A percentile compares a stretch with the other conserved stretches of the same genome.
phyloP scores from a whole-genome alignment of 1,140 invertebrate species.

The Leptinotarsa lineolata region DNA sequence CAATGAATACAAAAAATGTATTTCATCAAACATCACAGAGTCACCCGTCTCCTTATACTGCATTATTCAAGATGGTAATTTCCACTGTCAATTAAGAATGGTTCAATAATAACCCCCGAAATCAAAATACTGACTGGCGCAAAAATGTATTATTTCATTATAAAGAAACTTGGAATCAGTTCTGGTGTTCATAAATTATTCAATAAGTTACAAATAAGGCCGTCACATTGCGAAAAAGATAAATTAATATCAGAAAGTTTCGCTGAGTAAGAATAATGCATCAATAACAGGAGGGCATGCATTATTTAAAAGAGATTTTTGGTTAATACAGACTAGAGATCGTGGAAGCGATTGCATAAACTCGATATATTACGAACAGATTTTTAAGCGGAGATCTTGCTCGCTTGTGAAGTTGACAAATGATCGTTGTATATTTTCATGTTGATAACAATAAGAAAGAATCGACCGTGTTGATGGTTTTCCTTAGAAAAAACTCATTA shows the following conservation, averaged over 20 bases:
- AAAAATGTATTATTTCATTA: slow-evolving; percentile 22
- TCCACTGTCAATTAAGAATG: slow-evolving; percentile 16
- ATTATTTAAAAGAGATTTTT: slow-evolving; percentile 2
- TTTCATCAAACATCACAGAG: no score
- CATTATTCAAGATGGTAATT: not conserved
- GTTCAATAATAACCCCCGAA: not conserved
- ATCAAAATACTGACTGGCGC: not conserved
- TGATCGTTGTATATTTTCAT: not conserved
- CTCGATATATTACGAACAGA: not conserved
- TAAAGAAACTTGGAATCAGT: slow-evolving; percentile 22
- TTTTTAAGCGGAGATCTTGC: not conserved
- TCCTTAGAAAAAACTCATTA: no score
- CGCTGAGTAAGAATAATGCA: slow-evolving; percentile 14
- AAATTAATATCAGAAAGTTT: slow-evolving; percentile 21
- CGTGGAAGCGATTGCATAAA: not conserved
- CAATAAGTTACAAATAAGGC: slow-evolving; percentile 21
- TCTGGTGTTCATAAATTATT: slow-evolving; percentile 19
- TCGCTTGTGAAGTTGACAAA: not conserved
- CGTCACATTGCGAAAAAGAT: slow-evolving; percentile 16
- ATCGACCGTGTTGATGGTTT: not conserved
- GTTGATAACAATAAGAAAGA: not conserved
- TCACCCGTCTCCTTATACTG: no score
- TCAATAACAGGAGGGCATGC: not conserved
- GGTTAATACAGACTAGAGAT: not conserved
- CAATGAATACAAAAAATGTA: no score